A percentile compares a stretch with the other conserved stretches of the same genome.
Conservation (phyloP, 2,797 vertebrate genomes). For the Pogonophryne albipinna region DNA sequence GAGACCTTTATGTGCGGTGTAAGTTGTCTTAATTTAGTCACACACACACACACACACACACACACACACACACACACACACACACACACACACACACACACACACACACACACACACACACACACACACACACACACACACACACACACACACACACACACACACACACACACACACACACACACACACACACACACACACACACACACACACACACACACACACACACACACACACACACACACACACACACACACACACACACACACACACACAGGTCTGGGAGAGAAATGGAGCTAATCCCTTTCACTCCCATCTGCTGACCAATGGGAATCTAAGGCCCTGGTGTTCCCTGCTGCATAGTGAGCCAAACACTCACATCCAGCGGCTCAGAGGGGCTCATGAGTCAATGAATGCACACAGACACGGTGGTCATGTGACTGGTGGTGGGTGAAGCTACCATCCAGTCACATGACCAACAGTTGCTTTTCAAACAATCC, state of each 20-base stretch:
- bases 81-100: too few relatives aligned
- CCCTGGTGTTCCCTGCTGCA: conserved; percentile 55
- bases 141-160: too few relatives aligned
- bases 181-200: too few relatives aligned
- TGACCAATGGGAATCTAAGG: conserved; percentile 77
- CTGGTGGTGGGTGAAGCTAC: conserved; percentile 22
- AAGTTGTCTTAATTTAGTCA: not conserved
- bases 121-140: too few relatives aligned
- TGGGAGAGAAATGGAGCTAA: conserved; percentile 65
- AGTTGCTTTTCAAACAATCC: conserved; percentile 4
- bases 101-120: too few relatives aligned
- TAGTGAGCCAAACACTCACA: conserved; percentile 72
- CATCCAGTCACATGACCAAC: conserved; percentile 29
- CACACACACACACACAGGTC: conserved; percentile 6
- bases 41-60: too few relatives aligned
- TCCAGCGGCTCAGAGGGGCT: conserved; percentile 63
- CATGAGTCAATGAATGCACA: conserved; percentile 57
- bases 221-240: too few relatives aligned
- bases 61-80: too few relatives aligned
- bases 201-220: too few relatives aligned
- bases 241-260: too few relatives aligned
- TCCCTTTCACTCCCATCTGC: conserved; percentile 78
- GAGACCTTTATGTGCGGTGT: not conserved
- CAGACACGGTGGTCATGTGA: conserved; percentile 47
- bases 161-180: too few relatives aligned